Evolutionary conservation across 2,888 invertebrate species (phyloP), one percentile per base, ranked within the genome.

Genomic region (Thereva unica): DNA sequence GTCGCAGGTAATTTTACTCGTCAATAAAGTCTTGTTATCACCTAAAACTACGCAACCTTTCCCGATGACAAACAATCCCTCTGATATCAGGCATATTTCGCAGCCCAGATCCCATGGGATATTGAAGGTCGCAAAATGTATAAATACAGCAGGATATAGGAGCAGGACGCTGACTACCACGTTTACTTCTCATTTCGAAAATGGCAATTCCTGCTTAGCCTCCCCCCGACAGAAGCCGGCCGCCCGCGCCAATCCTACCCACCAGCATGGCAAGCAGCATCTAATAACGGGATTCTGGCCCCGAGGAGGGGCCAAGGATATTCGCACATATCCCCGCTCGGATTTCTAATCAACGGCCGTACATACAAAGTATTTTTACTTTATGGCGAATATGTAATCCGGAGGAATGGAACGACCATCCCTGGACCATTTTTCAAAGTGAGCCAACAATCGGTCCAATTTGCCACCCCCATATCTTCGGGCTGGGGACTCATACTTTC

Each of bases 301-400:
- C 23, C 23, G 23, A 23, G 23, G 23, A 23, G 23, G 23, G 8
- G 50, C 50, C 6, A 10, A 23, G 56, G 35, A 12, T 38, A 35
- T 37, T 45, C 57, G 40, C 50, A 12, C 49, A 40, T 8, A 23
- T 10, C 7, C 40, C 61, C 41, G 23, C 50, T 49, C 40, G 50
- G 50, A 61, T 61, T 50, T 45, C 61, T 49, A 61, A 61, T 61
- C 61, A 61, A 61, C 50, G 61, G 61, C 61, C 37, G 47, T 55
- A 65, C 64, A 65, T 34, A 65, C 64, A 65, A 65, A 65, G 47
- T 65, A 65, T 65, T 65, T 65, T 65, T 55, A 65, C 47, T 64
- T 64, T 64, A 65, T 65, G 55, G 47, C 55, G 10, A 65, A 49
- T 47, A 34, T 65, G 47, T 65, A 55, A 65, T 65, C 64, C 55